Evolutionary conservation across 2,797 vertebrate genomes (phyloP), one percentile per base, ranked within the genome.

Genomic region (Thaleichthys pacificus): DNA sequence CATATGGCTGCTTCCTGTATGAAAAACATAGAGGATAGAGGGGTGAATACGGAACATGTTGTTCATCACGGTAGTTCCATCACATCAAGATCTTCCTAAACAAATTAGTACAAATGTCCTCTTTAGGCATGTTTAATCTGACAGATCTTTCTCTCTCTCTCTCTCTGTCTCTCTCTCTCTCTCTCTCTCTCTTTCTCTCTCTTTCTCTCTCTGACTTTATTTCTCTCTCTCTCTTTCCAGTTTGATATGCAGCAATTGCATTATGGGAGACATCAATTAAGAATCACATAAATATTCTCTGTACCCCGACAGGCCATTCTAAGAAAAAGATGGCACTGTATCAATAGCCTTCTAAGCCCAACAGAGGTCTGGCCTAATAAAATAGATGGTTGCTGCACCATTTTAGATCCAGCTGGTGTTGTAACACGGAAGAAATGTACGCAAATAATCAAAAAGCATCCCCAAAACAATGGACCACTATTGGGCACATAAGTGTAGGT

Each of bases 1-100:
- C 78, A 64, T 89, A 85, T 90, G 88, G 91, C 93, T 96, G 91
- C 93, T 96, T 96, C 95, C 95, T 95, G 91, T 91, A 92, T 93
- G 91, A 93, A 91, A 94, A 4, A 24, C 24, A 22, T 21, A 22
- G 54, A 22, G 77, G 71, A 54, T 12, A 19, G 42, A 51, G 66
- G 66, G 15, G 30, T 54, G 47, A 67, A 15, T 4, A 7, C 1
- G 9, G 8, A 64, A 32, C 21, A 22, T 92, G 87, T 84, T 82
- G 84, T n/a, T n/a, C n/a, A n/a, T n/a, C n/a, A n/a, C 87, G 56
- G 57, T 56, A n/a, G 51, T n/a, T 26, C 60, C 2, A 17, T 88
- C 87, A 89, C 91, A 93, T 15, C 4, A 61, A 8, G 24, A 9
- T 19, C n/a, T 21, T 22, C n/a, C 49, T 6, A 68, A 51, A 24